A percentile compares a stretch with the other conserved stretches of the same genome.
These are phyloP conservation scores for Dryoscopus gambensis DNA, from an alignment of 2,113 vertebrate species.

Conservation along the genomic window DNA sequence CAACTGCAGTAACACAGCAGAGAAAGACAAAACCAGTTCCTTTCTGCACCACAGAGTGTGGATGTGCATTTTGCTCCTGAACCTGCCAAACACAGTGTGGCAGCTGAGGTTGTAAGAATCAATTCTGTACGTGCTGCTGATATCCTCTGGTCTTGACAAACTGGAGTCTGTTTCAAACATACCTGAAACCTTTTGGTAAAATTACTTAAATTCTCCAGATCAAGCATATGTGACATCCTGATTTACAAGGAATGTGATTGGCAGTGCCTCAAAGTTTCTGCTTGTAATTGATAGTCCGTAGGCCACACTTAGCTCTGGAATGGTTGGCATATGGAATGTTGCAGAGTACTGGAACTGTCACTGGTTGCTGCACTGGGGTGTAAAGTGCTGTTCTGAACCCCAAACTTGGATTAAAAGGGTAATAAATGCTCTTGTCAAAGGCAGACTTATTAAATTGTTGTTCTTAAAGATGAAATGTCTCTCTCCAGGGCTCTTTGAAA, in stretches of 20 bases:
- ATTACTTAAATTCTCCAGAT: neutral
- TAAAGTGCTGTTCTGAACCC: neutral
- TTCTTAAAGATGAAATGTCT: neutral
- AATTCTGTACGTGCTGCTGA: neutral
- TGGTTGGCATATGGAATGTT: neutral
- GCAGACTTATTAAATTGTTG: neutral
- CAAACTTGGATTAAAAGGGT: neutral
- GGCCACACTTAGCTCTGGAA: neutral
- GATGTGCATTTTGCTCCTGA: neutral
- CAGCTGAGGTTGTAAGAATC: neutral
- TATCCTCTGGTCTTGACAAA: neutral
- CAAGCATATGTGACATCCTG: neutral
- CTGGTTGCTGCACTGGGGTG: neutral
- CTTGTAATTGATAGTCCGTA: neutral
- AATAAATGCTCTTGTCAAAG: neutral
- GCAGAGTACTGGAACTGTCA: neutral
- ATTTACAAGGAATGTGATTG: neutral
- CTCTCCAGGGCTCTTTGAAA: neutral
- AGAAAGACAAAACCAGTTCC: neutral
- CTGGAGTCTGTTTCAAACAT: neutral
- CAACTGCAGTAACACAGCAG: neutral
- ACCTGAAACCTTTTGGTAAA: neutral
- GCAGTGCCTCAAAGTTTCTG: neutral
- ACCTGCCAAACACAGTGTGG: neutral
- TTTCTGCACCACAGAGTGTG: neutral